Conservation (phyloP, 2,797 vertebrate genomes). For the Takifugu rubripes region DNA sequence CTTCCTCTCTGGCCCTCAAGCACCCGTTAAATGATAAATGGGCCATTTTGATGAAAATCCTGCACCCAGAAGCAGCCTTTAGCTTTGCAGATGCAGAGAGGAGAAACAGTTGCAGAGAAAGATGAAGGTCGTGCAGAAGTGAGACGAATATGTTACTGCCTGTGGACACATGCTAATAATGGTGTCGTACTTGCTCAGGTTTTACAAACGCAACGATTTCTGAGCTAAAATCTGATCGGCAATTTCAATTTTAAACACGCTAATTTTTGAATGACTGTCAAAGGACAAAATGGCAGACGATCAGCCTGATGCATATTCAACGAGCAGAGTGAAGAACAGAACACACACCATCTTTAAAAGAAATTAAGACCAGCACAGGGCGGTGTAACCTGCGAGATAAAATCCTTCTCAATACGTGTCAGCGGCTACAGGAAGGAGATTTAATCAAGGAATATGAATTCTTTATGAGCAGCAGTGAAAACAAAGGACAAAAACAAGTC, state of each 20-base stretch:
- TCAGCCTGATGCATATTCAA: too few relatives aligned
- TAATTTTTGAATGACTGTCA: neutral
- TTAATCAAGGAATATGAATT: too few relatives aligned
- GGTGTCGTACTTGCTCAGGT: slow-evolving; percentile 11
- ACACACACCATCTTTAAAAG: too few relatives aligned
- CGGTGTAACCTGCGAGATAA: too few relatives aligned
- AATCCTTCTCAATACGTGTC: too few relatives aligned
- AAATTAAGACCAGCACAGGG: too few relatives aligned
- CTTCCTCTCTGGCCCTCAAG: slow-evolving; percentile 9
- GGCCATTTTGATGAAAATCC: slow-evolving; percentile 31
- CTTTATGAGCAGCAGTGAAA: too few relatives aligned
- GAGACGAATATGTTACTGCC: neutral
- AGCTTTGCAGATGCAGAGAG: slow-evolving; percentile 20
- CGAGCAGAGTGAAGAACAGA: too few relatives aligned
- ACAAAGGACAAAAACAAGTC: too few relatives aligned
- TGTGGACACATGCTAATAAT: slow-evolving; percentile 12
- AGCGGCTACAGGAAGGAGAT: too few relatives aligned
- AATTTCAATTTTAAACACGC: neutral
- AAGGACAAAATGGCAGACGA: too few relatives aligned
- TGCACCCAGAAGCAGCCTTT: slow-evolving; percentile 8
- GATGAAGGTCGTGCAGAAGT: neutral
- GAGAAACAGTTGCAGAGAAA: slow-evolving; percentile 2
- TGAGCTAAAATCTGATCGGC: slow-evolving; percentile 15
- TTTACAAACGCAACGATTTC: slow-evolving; percentile 1
- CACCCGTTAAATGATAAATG: slow-evolving; percentile 31